Percentiles rank a stretch among this genome's conserved stretches.
Conservation (phyloP, 2,797 vertebrate genomes). For the Neosilurus mollespiculum region DNA sequence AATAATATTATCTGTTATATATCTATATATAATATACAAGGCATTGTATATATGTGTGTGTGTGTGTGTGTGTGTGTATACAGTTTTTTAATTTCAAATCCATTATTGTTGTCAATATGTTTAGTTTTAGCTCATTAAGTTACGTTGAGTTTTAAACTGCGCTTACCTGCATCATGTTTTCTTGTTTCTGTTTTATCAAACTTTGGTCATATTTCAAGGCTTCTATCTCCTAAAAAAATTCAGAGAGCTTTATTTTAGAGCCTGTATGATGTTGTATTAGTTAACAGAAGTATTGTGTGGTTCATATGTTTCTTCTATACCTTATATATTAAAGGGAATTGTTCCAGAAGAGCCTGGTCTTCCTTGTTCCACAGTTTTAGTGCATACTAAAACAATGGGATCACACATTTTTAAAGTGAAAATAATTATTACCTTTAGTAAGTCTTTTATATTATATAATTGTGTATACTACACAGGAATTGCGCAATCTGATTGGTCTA, state of each 20-base stretch:
- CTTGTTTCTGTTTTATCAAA: slow-evolving; percentile 58
- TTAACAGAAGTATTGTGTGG: background rate
- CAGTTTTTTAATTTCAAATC: background rate
- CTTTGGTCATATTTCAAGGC: slow-evolving; percentile 55
- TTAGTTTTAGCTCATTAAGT: background rate
- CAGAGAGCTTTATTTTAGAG: background rate
- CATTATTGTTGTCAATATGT: background rate
- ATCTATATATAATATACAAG: too few species aligned
- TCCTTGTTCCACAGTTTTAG: slow-evolving; percentile 27
- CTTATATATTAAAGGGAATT: slow-evolving; percentile 49
- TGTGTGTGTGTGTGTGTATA: too few species aligned
- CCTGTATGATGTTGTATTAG: background rate
- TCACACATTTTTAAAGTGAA: background rate
- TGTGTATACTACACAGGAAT: too few species aligned
- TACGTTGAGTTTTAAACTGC: background rate
- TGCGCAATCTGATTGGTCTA: too few species aligned
- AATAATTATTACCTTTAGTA: background rate
- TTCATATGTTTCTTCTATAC: background rate
- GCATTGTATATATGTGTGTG: too few species aligned
- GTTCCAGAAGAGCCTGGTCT: slow-evolving; percentile 31
- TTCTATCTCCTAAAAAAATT: slow-evolving; percentile 55
- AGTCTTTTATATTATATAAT: too few species aligned
- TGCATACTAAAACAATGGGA: slow-evolving; percentile 39
- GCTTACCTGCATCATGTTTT: slow-evolving; percentile 59
- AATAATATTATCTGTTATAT: too few species aligned